phyloP scores from a whole-genome alignment of 2,888 invertebrate species.

The Chrysolina americana region DNA sequence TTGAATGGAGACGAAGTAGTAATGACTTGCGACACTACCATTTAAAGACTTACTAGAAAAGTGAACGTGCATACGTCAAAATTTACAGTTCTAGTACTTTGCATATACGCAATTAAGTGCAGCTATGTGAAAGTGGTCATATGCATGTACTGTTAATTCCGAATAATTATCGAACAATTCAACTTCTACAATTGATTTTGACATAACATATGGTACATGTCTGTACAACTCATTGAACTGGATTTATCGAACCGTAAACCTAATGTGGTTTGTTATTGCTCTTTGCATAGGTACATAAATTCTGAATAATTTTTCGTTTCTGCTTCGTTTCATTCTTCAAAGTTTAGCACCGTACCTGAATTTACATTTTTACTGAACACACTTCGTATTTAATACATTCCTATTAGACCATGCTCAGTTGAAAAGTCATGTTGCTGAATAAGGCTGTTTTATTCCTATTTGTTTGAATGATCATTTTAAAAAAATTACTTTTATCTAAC shows the following conservation, averaged over 20 bases:
- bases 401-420: too few relatives aligned
- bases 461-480: too few relatives aligned
- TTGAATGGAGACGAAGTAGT: not conserved
- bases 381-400: too few relatives aligned
- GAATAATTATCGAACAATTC: slow-evolving; percentile 16
- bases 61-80: slow-evolving; percentile 17
- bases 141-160: slow-evolving; percentile 15
- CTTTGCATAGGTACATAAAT: not conserved
- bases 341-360: not conserved
- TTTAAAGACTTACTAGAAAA: slow-evolving; percentile 11
- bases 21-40: not conserved
- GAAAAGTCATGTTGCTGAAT: too few relatives aligned
- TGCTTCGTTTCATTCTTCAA: not conserved
- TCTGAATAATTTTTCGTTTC: slow-evolving; percentile 2
- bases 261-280: slow-evolving; percentile 4
- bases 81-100: slow-evolving; percentile 22
- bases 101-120: slow-evolving; percentile 19
- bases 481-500: too few relatives aligned
- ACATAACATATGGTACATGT: slow-evolving; percentile 17
- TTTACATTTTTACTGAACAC: too few relatives aligned
- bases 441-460: too few relatives aligned
- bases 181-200: slow-evolving; percentile 22
- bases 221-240: slow-evolving; percentile 3
- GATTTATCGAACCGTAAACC: slow-evolving; percentile 16
- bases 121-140: slow-evolving; percentile 24